A percentile compares a stretch with the other conserved stretches of the same genome.
Evolutionary conservation across 2,797 vertebrate species (phyloP).

Genomic region (Spinus olivaceus): DNA sequence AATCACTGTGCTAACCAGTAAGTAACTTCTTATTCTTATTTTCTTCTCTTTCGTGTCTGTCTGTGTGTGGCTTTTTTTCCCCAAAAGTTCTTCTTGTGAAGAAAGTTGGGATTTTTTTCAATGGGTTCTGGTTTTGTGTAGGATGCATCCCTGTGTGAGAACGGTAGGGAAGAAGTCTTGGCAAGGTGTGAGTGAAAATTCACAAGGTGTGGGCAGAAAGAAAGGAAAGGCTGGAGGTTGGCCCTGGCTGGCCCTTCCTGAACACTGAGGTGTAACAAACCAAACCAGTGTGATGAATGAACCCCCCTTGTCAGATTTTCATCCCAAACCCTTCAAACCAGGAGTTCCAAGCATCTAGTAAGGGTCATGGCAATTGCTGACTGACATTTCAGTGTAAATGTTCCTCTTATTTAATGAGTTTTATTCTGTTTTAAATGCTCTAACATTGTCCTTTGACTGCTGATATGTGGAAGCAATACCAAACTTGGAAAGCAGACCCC

Average conservation of each 20-base stretch:
- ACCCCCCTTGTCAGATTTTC: not conserved
- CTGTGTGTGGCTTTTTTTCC: not conserved
- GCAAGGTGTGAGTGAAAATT: not conserved
- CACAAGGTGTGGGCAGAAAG: not conserved
- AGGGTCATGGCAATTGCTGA: not conserved
- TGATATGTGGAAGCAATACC: not conserved
- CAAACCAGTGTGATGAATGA: not conserved
- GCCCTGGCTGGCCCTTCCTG: not conserved
- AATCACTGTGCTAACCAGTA: constrained; percentile 87
- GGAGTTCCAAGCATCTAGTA: not conserved
- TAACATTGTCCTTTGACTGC: not conserved
- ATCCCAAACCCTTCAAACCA: not conserved
- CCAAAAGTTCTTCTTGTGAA: not conserved
- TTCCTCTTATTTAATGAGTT: fast-evolving
- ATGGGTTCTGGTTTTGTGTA: not conserved
- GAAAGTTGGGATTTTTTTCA: not conserved
- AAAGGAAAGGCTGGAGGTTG: not conserved
- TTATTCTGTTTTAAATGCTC: not conserved
- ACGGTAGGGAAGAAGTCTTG: not conserved
- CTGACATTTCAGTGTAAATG: not conserved
- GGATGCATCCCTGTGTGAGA: not conserved
- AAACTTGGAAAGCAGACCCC: not conserved
- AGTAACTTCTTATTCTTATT: constrained; percentile 50
- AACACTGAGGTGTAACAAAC: not conserved
- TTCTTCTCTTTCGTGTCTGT: not conserved